phyloP scores from a whole-genome alignment of 2,888 invertebrate species.

The Andrena bicolor region DNA sequence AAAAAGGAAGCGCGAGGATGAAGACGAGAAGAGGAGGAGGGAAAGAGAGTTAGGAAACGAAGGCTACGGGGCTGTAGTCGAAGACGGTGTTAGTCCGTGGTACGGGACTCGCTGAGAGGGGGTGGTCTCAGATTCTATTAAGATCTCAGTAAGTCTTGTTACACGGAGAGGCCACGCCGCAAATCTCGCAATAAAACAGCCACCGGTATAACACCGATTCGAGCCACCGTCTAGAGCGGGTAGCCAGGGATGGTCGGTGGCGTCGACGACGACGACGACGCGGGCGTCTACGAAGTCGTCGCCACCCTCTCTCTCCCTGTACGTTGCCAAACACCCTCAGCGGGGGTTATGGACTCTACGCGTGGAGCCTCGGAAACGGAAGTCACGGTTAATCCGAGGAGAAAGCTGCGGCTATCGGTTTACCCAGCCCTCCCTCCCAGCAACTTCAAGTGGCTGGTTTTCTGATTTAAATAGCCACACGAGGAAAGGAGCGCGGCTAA shows the following conservation, averaged over 20 bases:
- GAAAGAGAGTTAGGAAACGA: slow-evolving; percentile 53
- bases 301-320: slow-evolving; percentile 52
- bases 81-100: slow-evolving; percentile 65
- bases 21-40: slow-evolving; percentile 24
- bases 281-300: slow-evolving; percentile 44
- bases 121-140: slow-evolving; percentile 84
- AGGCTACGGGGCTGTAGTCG: slow-evolving; percentile 57
- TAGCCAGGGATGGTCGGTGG: slow-evolving; percentile 36
- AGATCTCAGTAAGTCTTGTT: slow-evolving; percentile 85
- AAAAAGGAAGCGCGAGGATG: slow-evolving; percentile 47
- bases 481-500: not conserved
- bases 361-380: slow-evolving; percentile 59
- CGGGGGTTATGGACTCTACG: slow-evolving; percentile 35
- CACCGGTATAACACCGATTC: slow-evolving; percentile 81
- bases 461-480: slow-evolving; percentile 15
- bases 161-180: slow-evolving; percentile 83
- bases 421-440: slow-evolving; percentile 28
- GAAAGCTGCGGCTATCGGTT: slow-evolving; percentile 57
- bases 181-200: slow-evolving; percentile 85
- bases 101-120: slow-evolving; percentile 66
- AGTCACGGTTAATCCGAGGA: slow-evolving; percentile 65
- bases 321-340: slow-evolving; percentile 60
- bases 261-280: slow-evolving; percentile 38
- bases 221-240: slow-evolving; percentile 59
- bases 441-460: slow-evolving; percentile 30